Evolutionary conservation across 2,888 invertebrate species (phyloP).

Genomic region (Ormyrus pomaceus): DNA sequence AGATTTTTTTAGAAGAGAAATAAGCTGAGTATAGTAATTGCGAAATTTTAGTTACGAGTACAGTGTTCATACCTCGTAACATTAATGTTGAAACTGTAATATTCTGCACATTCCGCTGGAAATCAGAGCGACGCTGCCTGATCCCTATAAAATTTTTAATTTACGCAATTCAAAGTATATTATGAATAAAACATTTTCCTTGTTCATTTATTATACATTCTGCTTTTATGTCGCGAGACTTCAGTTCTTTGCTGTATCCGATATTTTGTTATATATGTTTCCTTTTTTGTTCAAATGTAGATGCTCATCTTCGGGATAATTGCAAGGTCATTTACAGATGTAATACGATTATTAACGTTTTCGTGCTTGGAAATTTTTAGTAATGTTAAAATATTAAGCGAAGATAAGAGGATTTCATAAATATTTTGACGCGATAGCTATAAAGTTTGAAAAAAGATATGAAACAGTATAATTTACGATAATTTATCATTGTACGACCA

Average conservation of each 20-base stretch:
- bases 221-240: not conserved
- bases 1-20: slow-evolving; percentile 10
- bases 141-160: slow-evolving; percentile 38
- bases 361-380: no score
- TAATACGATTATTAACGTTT: no score
- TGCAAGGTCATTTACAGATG: no score
- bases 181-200: slow-evolving; percentile 27
- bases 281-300: not conserved
- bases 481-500: no score
- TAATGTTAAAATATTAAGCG: not conserved
- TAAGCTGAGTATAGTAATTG: slow-evolving; percentile 10
- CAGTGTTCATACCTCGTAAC: slow-evolving; percentile 30
- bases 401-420: slow-evolving; percentile 7
- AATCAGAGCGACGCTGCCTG: slow-evolving; percentile 14
- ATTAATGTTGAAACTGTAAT: slow-evolving; percentile 33
- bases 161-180: slow-evolving; percentile 24
- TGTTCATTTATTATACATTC: slow-evolving; percentile 33
- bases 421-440: not conserved
- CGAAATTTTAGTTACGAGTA: slow-evolving; percentile 33
- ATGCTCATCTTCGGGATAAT: no score
- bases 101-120: slow-evolving; percentile 36
- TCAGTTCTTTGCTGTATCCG: slow-evolving; percentile 1
- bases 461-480: no score
- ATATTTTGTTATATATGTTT: not conserved
- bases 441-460: slow-evolving; percentile 24